phyloP scores from a whole-genome alignment of 2,113 vertebrate genomes.

The Mobula birostris region DNA sequence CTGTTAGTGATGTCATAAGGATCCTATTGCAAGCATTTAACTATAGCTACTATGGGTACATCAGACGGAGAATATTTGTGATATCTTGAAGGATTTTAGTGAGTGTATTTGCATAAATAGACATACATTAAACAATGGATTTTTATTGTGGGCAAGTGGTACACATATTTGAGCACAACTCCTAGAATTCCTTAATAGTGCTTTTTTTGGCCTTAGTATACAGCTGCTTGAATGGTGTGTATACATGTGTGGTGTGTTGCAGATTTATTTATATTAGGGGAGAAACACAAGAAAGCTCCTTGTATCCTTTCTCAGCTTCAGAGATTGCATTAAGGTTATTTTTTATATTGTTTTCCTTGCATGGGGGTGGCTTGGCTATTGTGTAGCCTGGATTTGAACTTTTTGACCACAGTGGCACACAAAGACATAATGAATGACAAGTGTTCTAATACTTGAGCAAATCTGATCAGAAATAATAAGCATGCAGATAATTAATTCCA shows the following conservation, averaged over 20 bases:
- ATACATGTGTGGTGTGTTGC: not conserved
- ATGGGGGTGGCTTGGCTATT: not conserved
- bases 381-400: not conserved
- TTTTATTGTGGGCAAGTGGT: not conserved
- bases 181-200: not conserved
- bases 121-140: not conserved
- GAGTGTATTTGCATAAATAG: not conserved
- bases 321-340: not conserved
- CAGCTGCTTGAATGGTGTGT: constrained; percentile 8
- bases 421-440: not conserved
- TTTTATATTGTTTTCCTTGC: not conserved
- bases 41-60: not conserved
- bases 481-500: not conserved
- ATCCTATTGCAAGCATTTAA: not conserved
- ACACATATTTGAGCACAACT: not conserved
- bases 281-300: not conserved
- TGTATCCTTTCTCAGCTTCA: not conserved
- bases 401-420: not conserved
- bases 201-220: not conserved
- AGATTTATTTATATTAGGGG: constrained; percentile 29
- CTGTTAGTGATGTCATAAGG: not conserved
- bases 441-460: not conserved
- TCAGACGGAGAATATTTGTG: not conserved
- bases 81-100: constrained; percentile 16
- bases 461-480: not conserved